These are phyloP conservation scores for Heliangelus exortis DNA, from an alignment of 2,797 vertebrate genomes.

Conservation along the genomic window DNA sequence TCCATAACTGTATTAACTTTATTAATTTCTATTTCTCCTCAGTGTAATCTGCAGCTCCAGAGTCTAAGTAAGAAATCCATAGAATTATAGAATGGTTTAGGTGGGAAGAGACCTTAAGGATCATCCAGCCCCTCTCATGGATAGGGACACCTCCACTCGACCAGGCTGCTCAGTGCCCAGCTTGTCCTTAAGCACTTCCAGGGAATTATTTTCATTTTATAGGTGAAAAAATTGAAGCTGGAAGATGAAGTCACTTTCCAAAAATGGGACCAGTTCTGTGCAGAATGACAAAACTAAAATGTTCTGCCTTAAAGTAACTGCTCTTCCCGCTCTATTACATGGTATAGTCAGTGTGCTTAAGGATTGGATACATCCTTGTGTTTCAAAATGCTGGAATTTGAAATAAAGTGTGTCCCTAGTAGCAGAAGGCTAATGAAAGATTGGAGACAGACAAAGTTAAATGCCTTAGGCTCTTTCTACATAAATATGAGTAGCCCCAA, in stretches of 20 bases:
- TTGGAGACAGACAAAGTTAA: fast-evolving
- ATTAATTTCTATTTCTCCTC: neutral
- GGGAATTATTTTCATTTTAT: neutral
- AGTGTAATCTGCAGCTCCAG: neutral
- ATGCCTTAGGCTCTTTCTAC: neutral
- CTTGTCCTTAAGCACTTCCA: too few species aligned
- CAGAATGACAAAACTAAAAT: neutral
- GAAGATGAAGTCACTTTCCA: neutral
- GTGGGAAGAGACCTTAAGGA: too few species aligned
- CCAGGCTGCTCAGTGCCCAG: too few species aligned
- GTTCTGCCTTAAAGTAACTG: neutral
- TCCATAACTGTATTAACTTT: neutral
- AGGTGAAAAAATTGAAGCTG: neutral
- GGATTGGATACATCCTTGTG: too few species aligned
- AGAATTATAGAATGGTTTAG: too few species aligned
- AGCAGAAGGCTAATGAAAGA: neutral
- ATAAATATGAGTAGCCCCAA: neutral
- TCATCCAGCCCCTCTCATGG: too few species aligned
- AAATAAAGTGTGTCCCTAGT: neutral
- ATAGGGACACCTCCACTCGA: too few species aligned
- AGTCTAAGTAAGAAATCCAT: neutral
- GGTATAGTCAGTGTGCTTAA: neutral
- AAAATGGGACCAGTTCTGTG: neutral
- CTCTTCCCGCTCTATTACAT: fast-evolving
- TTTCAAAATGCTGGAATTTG: neutral